Base-by-base conservation (phyloP, 2,797 vertebrate genomes). In the Botia kubotai region DNA sequence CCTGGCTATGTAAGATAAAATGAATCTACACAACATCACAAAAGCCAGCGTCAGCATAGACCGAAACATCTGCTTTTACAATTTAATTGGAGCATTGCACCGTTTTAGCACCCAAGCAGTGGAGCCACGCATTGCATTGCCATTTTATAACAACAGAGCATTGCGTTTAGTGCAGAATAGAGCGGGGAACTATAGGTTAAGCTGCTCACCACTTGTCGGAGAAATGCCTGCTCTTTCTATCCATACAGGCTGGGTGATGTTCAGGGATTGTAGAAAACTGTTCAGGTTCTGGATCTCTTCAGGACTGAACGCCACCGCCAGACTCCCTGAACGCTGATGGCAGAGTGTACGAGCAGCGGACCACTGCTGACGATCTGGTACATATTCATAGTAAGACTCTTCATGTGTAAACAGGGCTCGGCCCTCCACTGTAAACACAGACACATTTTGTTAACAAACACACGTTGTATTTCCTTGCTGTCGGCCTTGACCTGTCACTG, bases 241-340 rank as follows among this genome's bases (percentile, higher is more conserved):
- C 94, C 94, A 95, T 48, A 94, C 91, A 17, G 91, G 80, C 65
- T 93, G 87, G 71, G 90, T 89, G 87, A 95, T 89, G 80, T 94
- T 92, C 46, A 91, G 48, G 43, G 92, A 92, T 43, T 85, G 90
- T n/a, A 95, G 87, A 84, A 92, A 93, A 72, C n/a, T 84, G 58
- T 82, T 87, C 0, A 95, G 81, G 66, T 90, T 85, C 81, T 60
- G 81, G 23, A 84, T 90, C 72, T 94, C 91, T 39, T 11, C 60
- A 10, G 69, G 10, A 46, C 58, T 89, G 43, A 90, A 84, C 23
- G 91, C 82, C 1, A 72, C 76, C 63, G 90, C 93, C 76, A 95
- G 85, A 19, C 82, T 72, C 52, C 93, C 93, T 19, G 83, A 90
- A 50, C 83, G 89, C 53, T 90, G 86, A 21, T 79, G 79, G 82